Conservation (phyloP, 2,888 invertebrate genomes). For the Callinectes sapidus region DNA sequence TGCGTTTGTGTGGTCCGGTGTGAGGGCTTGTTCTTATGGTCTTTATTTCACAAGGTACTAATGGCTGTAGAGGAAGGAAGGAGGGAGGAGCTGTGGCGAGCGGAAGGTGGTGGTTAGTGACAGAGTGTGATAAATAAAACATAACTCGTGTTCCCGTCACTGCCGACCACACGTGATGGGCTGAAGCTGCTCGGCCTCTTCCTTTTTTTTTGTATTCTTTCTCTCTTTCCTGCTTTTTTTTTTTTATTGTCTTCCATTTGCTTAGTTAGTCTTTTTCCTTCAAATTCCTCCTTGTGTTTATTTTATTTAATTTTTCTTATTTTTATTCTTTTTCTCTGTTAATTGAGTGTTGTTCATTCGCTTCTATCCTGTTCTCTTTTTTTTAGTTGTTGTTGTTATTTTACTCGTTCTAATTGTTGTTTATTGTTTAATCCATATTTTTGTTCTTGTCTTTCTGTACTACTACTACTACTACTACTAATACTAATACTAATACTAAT, state of each 20-base stretch:
- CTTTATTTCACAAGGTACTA: not conserved
- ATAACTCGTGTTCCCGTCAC: not conserved
- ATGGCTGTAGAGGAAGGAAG: not conserved
- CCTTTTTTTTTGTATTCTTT: not conserved
- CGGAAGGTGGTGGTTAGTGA: constrained; percentile 22
- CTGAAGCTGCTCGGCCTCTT: not conserved
- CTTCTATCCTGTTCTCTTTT: not conserved
- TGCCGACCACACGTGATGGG: not conserved
- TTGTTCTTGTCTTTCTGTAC: not conserved
- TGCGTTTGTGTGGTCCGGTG: not conserved
- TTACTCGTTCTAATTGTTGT: not conserved
- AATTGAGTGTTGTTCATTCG: not conserved
- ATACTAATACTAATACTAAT: not conserved
- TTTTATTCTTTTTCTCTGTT: not conserved
- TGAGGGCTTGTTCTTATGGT: not conserved
- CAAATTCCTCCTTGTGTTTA: not conserved
- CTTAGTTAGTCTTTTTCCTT: not conserved
- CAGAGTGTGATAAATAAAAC: not conserved
- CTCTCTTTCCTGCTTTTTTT: not conserved
- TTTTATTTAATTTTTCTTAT: not conserved
- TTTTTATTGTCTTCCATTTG: not conserved
- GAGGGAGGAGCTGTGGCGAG: not conserved
- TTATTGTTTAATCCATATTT: not conserved
- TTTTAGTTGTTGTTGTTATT: not conserved
- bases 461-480: not conserved